A percentile compares a stretch with the other conserved stretches of the same genome.
These are phyloP conservation scores for Phania funesta DNA, from an alignment of 2,888 invertebrate species.

Conservation along the genomic window DNA sequence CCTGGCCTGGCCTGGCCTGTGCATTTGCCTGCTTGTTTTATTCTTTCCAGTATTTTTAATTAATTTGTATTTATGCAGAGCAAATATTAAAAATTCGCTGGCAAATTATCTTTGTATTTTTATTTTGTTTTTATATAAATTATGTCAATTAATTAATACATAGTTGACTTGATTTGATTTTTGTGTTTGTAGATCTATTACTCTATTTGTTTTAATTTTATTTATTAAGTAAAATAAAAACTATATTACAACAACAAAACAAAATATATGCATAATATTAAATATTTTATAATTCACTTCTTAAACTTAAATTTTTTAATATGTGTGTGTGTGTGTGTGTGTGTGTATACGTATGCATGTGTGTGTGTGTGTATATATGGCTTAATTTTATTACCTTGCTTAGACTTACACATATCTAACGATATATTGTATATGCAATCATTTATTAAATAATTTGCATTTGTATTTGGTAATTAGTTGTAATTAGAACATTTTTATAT, in stretches of 20 bases:
- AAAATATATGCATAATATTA: background rate
- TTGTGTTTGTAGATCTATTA: background rate
- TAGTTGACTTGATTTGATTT: background rate
- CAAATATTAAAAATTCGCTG: background rate
- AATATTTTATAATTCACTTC: too few species aligned
- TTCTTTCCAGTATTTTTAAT: background rate
- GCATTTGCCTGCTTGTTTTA: background rate
- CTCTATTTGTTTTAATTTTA: background rate
- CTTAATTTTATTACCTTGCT: background rate
- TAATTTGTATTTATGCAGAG: background rate
- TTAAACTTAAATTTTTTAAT: too few species aligned
- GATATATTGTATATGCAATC: background rate
- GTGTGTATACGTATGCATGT: too few species aligned
- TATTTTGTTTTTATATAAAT: background rate
- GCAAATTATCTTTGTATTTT: background rate
- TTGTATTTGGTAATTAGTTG: conserved; percentile 19
- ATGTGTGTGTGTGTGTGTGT: too few species aligned
- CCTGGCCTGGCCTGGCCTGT: too few species aligned
- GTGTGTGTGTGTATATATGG: background rate
- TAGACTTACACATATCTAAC: background rate
- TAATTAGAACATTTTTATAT: conserved; percentile 20
- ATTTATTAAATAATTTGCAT: background rate
- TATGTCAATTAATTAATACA: too few species aligned
- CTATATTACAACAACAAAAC: background rate
- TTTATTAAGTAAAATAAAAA: background rate